Conservation (phyloP, 2,888 invertebrate species). For the Colostygia pectinataria region DNA sequence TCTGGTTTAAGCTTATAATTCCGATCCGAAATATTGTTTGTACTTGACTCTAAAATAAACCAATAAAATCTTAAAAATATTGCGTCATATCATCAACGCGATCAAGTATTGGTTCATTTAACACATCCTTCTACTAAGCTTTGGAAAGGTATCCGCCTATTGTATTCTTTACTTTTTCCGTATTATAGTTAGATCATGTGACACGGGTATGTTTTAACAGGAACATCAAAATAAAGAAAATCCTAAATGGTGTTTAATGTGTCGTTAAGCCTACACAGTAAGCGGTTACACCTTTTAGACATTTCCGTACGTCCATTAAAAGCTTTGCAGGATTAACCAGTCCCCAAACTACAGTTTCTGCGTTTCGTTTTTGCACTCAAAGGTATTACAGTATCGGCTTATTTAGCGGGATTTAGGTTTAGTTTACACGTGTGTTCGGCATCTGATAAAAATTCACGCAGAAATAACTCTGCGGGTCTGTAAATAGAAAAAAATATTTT, state of each 20-base stretch:
- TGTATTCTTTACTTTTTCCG: no score
- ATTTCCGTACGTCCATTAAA: slow-evolving; percentile 69
- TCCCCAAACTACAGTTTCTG: slow-evolving; percentile 45
- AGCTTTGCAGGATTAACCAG: slow-evolving; percentile 65
- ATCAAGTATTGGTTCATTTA: no score
- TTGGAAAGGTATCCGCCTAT: no score
- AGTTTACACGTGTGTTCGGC: slow-evolving; percentile 31
- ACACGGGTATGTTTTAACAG: not conserved
- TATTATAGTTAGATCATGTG: not conserved
- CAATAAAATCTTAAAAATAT: no score
- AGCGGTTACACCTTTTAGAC: slow-evolving; percentile 61
- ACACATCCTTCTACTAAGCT: no score
- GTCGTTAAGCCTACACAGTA: slow-evolving; percentile 37
- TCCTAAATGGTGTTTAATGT: slow-evolving; percentile 25
- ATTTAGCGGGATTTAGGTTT: slow-evolving; percentile 30
- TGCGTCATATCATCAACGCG: no score
- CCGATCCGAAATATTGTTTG: no score
- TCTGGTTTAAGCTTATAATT: no score
- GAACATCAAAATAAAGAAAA: slow-evolving; percentile 4
- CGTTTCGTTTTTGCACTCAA: slow-evolving; percentile 51
- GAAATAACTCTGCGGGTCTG: no score
- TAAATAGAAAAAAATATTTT: no score
- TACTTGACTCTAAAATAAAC: no score
- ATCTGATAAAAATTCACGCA: slow-evolving; percentile 17
- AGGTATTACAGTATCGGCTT: slow-evolving; percentile 41